Conservation (phyloP, 2,888 invertebrate species). For the Agapostemon virescens region DNA sequence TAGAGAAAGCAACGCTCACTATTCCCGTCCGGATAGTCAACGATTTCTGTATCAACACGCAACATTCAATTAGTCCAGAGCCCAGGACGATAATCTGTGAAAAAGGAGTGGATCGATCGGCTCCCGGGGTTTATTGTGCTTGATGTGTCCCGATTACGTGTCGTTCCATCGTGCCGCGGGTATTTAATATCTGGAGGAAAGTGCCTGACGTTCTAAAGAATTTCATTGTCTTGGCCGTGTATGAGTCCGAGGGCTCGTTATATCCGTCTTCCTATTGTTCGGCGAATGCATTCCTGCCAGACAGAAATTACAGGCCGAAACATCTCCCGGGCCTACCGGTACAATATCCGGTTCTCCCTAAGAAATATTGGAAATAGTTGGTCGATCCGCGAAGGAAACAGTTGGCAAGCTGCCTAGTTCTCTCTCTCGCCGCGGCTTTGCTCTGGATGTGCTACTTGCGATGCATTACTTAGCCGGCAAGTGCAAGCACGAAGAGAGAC, state of each 20-base stretch:
- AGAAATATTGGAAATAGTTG: constrained; percentile 68
- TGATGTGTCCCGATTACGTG: constrained; percentile 50
- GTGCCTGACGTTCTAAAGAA: constrained; percentile 57
- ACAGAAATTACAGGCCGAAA: constrained; percentile 56
- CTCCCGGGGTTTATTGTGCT: constrained; percentile 20
- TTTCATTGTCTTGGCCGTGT: constrained; percentile 52
- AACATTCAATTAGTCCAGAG: neutral
- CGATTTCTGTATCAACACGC: neutral
- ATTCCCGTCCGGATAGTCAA: neutral
- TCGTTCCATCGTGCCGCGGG: constrained; percentile 32
- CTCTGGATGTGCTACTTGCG: constrained; percentile 58
- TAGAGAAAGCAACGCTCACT: neutral
- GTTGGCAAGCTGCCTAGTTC: constrained; percentile 61
- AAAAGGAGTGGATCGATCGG: constrained; percentile 24
- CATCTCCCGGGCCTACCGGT: constrained; percentile 50
- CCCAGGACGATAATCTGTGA: neutral
- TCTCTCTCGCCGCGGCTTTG: constrained; percentile 52
- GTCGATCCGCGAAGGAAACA: constrained; percentile 63
- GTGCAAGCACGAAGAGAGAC: constrained; percentile 56
- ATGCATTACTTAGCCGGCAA: constrained; percentile 59
- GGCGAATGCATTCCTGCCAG: constrained; percentile 51
- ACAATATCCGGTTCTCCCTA: constrained; percentile 51
- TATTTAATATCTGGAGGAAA: constrained; percentile 59
- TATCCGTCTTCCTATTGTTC: constrained; percentile 51
- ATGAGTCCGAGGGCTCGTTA: constrained; percentile 59